Percentiles rank a stretch among this genome's conserved stretches.
phyloP scores from a whole-genome alignment of 2,888 invertebrate genomes.

The Bombylius discolor region DNA sequence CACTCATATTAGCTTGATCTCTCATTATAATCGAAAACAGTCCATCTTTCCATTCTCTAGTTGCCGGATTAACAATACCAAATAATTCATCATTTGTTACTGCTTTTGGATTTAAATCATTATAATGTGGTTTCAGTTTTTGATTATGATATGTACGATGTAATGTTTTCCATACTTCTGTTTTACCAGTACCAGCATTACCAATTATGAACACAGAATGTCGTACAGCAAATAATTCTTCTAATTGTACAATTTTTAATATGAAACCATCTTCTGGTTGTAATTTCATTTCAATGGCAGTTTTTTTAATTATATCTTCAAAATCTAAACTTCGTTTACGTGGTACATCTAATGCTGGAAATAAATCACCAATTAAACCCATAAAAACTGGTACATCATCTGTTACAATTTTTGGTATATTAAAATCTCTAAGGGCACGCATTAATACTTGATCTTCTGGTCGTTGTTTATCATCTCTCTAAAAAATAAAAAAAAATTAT shows the following conservation, averaged over 20 bases:
- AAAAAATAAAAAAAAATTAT: slow-evolving; percentile 5
- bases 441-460: slow-evolving; percentile 90
- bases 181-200: slow-evolving; percentile 82
- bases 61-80: slow-evolving; percentile 85
- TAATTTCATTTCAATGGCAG: slow-evolving; percentile 66
- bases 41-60: slow-evolving; percentile 88
- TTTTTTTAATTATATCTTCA: slow-evolving; percentile 63
- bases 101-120: slow-evolving; percentile 91
- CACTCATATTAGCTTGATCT: slow-evolving; percentile 79
- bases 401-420: slow-evolving; percentile 86
- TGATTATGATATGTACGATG: slow-evolving; percentile 70
- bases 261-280: slow-evolving; percentile 87
- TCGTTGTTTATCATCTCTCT: slow-evolving; percentile 56
- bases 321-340: slow-evolving; percentile 75
- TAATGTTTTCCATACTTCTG: slow-evolving; percentile 85
- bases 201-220: slow-evolving; percentile 86
- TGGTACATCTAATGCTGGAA: slow-evolving; percentile 85
- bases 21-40: slow-evolving; percentile 86
- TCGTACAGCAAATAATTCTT: slow-evolving; percentile 83
- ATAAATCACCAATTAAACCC: slow-evolving; percentile 86
- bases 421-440: slow-evolving; percentile 87
- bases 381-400: slow-evolving; percentile 86
- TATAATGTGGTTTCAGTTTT: slow-evolving; percentile 68
- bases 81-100: slow-evolving; percentile 92
- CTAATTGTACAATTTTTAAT: slow-evolving; percentile 77